Evolutionary conservation across 2,888 invertebrate species (phyloP), one percentile per base, ranked within the genome.

Genomic region (Drosophila prostipennis): DNA sequence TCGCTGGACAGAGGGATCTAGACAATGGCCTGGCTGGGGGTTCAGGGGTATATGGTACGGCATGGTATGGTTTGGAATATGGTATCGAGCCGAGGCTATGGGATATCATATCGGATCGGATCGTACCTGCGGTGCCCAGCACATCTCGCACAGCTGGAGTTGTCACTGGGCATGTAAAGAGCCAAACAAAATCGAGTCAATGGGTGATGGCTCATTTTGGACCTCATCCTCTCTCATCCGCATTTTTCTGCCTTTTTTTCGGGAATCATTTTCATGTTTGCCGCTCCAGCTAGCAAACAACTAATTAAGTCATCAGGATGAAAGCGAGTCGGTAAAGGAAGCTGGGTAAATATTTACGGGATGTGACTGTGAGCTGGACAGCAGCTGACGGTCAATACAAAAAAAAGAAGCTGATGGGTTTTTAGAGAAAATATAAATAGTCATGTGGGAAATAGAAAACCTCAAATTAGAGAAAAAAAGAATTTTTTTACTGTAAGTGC

Each of bases 151-250:
- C 90, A 91, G 91, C 91, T 91, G 91, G 90, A 90, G 89, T 90
- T 90, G 90, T 90, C 90, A 91, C 90, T 90, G 89, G 82, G 82
- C 87, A 85, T 89, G 91, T 86, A 89, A 87, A 89, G 86, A 82
- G 75, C 77, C 79, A 87, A 61, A 85, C 79, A 86, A 36, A 78
- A 84, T 80, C 82, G 73, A 79, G 59, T 58, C 64, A 61, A 61
- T 63, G 68, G 56, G 61, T 39, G 65, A 72, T 70, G 65, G 78
- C 75, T 78, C 75, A 74, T 61, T 76, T 71, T 52, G 37, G 11
- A 23, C 57, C 53, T 60, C 61, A 64, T 40, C 34, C 64, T 61
- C 60, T n/a, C 13, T 26, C 23, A 3, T 3, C 3, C 2, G 32
- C 40, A 53, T 23, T 55, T 49, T 53, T 43, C 61, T 59, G 65